Evolutionary conservation across 2,888 invertebrate species (phyloP), one percentile per base, ranked within the genome.

Genomic region (Camptogramma bilineatum): DNA sequence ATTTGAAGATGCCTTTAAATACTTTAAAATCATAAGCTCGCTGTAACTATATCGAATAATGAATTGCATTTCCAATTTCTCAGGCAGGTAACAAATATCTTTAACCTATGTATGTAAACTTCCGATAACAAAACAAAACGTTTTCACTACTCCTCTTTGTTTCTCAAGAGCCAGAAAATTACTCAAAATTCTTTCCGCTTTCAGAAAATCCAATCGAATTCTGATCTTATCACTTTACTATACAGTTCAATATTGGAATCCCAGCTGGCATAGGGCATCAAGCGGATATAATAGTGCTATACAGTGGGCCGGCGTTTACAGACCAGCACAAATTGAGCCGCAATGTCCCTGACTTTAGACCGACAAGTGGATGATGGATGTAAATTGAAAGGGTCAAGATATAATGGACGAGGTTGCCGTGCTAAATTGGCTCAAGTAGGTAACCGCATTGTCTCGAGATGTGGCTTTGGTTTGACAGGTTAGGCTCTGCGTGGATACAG

Each of bases 341-440:
- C 73, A 68, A 66, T 68, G 72, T 68, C 73, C 74, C 74, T 78
- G 68, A 73, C 71, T 80, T 74, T 78, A 62, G 34, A 58, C 58
- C 53, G 34, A 55, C 66, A 58, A 66, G 57, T 66, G 66, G 51
- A 54, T 62, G 80, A 79, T 77, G 74, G 71, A 73, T 75, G 64
- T 73, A 73, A 74, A 77, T 76, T 67, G 67, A 63, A 82, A 74
- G 73, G 88, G 73, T 84, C 91, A 80, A 69, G 58, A 73, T 70
- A 80, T 59, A 72, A 66, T 90, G 90, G 92, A 71, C 73, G 71
- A 68, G 48, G 75, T 76, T 75, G 81, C 78, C 69, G 74, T 72
- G 75, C 79, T 91, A 90, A 93, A 91, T 92, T 92, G 92, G 86
- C 85, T 90, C 83, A 89, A 91, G 90, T n/a, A n/a, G n/a, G n/a